These are phyloP conservation scores for Aspidapion aeneum DNA, from an alignment of 2,888 invertebrate species.

Conservation along the genomic window DNA sequence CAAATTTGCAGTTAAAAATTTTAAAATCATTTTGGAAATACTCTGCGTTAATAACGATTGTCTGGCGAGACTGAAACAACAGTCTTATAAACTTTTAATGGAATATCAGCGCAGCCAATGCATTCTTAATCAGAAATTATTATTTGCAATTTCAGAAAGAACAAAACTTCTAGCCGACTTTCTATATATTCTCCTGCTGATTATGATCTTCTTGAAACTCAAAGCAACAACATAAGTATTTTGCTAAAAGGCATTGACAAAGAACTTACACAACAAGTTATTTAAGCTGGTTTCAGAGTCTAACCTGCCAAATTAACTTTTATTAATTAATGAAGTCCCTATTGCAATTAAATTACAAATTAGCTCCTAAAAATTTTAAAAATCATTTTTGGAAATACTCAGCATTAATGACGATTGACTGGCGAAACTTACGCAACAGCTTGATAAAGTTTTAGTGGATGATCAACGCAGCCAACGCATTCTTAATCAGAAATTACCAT, in stretches of 20 bases:
- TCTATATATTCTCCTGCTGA: conserved; percentile 28
- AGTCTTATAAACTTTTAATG: conserved; percentile 40
- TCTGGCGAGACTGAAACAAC: conserved; percentile 38
- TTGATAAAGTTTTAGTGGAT: conserved; percentile 38
- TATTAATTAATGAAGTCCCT: conserved; percentile 37
- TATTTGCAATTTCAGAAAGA: conserved; percentile 32
- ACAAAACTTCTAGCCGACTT: conserved; percentile 29
- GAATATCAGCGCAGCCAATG: conserved; percentile 39
- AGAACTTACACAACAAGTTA: conserved; percentile 12
- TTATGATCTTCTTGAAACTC: conserved; percentile 11
- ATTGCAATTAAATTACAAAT: conserved; percentile 38
- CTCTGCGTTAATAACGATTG: conserved; percentile 37
- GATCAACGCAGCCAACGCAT: conserved; percentile 40
- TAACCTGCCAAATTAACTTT: conserved; percentile 38
- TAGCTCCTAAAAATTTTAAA: conserved; percentile 43
- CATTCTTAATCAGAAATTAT: conserved; percentile 37
- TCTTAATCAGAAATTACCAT: conserved; percentile 37
- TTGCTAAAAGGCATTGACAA: conserved; percentile 11
- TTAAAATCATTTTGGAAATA: conserved; percentile 42
- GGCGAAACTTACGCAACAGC: conserved; percentile 39
- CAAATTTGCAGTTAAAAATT: conserved; percentile 41
- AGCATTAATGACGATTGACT: conserved; percentile 37
- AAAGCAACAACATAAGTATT: conserved; percentile 1
- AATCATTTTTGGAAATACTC: conserved; percentile 41
- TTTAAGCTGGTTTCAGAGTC: conserved; percentile 37